Percentiles rank a stretch among this genome's conserved stretches.
phyloP scores from a whole-genome alignment of 1,140 invertebrate species.

The Drosophila murphyi region DNA sequence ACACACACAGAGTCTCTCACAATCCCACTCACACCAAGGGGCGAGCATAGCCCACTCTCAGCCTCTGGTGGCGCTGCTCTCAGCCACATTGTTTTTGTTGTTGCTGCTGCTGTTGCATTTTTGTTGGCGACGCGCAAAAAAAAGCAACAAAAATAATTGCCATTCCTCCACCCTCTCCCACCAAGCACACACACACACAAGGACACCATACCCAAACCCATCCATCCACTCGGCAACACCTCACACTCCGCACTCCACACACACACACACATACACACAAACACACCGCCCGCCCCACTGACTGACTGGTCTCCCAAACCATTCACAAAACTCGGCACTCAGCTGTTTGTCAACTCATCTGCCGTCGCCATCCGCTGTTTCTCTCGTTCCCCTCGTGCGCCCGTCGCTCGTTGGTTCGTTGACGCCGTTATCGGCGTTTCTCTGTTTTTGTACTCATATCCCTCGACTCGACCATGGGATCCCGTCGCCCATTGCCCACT shows the following conservation, averaged over 20 bases:
- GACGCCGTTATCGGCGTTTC: slow-evolving; percentile 83
- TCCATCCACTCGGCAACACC: slow-evolving; percentile 19
- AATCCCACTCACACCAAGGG: slow-evolving; percentile 17
- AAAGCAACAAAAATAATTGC: slow-evolving; percentile 81
- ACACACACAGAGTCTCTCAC: not conserved
- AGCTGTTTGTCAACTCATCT: slow-evolving; percentile 83
- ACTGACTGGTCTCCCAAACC: slow-evolving; percentile 53
- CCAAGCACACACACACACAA: slow-evolving; percentile 6
- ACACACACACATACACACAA: not conserved
- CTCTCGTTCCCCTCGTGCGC: slow-evolving; percentile 13
- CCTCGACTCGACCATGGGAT: slow-evolving; percentile 54
- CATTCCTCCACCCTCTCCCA: slow-evolving; percentile 19
- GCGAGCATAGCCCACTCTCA: slow-evolving; percentile 7
- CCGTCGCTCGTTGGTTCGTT: slow-evolving; percentile 67
- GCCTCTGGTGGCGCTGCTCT: slow-evolving; percentile 22
- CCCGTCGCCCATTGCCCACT: slow-evolving; percentile 17
- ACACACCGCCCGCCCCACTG: not conserved
- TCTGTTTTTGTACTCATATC: slow-evolving; percentile 84
- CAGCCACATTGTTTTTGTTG: slow-evolving; percentile 26
- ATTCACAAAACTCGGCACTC: slow-evolving; percentile 81
- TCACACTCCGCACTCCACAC: slow-evolving; percentile 1
- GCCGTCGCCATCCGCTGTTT: slow-evolving; percentile 69
- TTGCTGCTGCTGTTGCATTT: slow-evolving; percentile 47
- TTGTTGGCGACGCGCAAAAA: slow-evolving; percentile 59
- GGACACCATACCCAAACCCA: slow-evolving; percentile 18